Conservation (phyloP, 2,797 vertebrate genomes). For the Platyrinchus mystaceus region DNA sequence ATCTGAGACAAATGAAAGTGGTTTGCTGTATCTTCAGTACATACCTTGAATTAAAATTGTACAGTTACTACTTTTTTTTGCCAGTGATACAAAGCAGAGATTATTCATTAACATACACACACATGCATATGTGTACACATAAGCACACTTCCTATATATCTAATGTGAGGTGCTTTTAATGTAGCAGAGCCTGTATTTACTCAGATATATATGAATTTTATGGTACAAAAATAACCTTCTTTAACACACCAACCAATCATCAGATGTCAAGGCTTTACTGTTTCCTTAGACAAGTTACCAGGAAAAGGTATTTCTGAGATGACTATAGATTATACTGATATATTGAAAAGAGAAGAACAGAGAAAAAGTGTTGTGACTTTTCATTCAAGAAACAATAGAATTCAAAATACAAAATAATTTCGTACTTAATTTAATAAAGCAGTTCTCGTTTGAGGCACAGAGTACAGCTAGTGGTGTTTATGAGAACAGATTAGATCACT, state of each 20-base stretch:
- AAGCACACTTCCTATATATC: fast-evolving
- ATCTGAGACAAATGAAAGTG: background rate
- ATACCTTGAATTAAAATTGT: background rate
- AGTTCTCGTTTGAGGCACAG: background rate
- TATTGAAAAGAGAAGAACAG: background rate
- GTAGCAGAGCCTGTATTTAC: background rate
- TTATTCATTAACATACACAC: background rate
- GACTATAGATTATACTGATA: background rate
- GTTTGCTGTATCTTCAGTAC: background rate
- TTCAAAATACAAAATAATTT: background rate
- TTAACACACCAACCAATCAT: background rate
- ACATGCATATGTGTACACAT: fast-evolving
- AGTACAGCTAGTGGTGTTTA: background rate
- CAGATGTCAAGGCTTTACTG: fast-evolving
- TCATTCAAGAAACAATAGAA: background rate
- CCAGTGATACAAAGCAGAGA: background rate
- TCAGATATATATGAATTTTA: too few species aligned
- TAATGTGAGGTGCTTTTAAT: background rate
- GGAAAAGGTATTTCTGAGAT: background rate
- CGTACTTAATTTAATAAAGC: background rate
- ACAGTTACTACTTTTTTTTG: background rate
- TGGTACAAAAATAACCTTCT: background rate
- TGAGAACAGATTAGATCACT: background rate
- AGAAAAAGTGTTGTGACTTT: background rate
- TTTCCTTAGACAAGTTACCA: background rate